phyloP scores from a whole-genome alignment of 2,113 vertebrate genomes.

The Microtus ochrogaster region DNA sequence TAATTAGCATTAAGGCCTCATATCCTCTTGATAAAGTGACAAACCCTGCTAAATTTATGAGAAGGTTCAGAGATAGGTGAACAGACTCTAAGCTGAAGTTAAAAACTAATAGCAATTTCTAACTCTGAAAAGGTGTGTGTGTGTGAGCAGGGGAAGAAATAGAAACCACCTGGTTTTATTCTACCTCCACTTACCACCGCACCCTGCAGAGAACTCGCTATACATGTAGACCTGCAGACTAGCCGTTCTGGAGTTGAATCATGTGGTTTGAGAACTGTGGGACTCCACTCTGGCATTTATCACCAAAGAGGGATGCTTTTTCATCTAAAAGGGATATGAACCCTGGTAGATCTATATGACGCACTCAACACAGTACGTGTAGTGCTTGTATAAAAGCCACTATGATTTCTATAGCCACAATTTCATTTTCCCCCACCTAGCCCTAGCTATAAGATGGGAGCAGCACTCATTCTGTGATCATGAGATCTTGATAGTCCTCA shows the following conservation, averaged over 20 bases:
- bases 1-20: conserved; percentile 17
- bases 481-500: not conserved
- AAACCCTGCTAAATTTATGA: conserved; percentile 44
- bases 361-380: no score
- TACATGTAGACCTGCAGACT: not conserved
- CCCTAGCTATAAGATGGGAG: not conserved
- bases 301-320: not conserved
- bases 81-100: conserved; percentile 31
- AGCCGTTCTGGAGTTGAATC: not conserved
- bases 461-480: fast-evolving
- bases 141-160: conserved; percentile 13
- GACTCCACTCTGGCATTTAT: not conserved
- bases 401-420: not conserved
- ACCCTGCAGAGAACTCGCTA: not conserved
- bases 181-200: not conserved
- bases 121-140: not conserved
- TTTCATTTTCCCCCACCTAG: not conserved
- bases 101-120: conserved; percentile 29
- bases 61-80: conserved; percentile 48
- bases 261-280: not conserved
- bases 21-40: conserved; percentile 42
- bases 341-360: not conserved
- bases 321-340: not conserved
- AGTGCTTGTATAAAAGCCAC: not conserved
- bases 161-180: not conserved